Conservation (phyloP, 2,113 vertebrate genomes). For the Cavia porcellus region DNA sequence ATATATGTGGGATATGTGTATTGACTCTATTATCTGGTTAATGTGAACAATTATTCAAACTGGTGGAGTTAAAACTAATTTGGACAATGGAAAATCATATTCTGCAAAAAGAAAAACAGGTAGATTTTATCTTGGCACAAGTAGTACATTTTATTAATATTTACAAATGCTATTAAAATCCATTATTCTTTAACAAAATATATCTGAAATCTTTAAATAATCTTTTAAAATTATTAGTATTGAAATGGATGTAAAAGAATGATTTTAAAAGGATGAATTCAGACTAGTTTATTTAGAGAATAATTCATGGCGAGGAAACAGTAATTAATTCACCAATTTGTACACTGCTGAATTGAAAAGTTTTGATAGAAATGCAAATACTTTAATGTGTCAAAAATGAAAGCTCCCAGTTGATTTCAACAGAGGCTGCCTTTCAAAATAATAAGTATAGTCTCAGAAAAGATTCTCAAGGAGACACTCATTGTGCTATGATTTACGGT, state of each 20-base stretch:
- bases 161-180: neutral
- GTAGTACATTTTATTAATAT: neutral
- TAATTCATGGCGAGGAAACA: neutral
- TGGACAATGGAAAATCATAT: neutral
- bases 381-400: neutral
- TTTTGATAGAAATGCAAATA: neutral
- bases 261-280: neutral
- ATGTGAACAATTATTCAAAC: slow-evolving; percentile 36
- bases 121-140: neutral
- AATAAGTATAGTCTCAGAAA: neutral
- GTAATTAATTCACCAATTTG: neutral
- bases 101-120: neutral
- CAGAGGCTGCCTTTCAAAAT: neutral
- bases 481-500: neutral
- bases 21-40: slow-evolving; percentile 8
- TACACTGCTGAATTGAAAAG: neutral
- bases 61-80: neutral
- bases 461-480: neutral
- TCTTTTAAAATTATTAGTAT: neutral
- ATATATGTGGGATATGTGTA: slow-evolving; percentile 55
- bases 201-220: neutral
- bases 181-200: neutral
- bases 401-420: neutral
- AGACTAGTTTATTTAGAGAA: neutral
- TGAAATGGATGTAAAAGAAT: neutral